Evolutionary conservation across 2,797 vertebrate genomes (phyloP).

Genomic region (Austrolebias charrua): DNA sequence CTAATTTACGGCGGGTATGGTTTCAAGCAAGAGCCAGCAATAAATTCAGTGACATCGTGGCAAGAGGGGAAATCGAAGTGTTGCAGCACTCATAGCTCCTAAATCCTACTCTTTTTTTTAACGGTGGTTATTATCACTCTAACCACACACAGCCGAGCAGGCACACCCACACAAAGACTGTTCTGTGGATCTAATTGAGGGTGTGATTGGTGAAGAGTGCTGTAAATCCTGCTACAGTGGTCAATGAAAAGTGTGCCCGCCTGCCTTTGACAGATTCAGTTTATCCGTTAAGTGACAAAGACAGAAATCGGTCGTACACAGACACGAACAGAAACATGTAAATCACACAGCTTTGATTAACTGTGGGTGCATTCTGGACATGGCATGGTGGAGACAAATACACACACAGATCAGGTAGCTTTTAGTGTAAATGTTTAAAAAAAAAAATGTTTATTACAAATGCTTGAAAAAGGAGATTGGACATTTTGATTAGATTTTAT

Average conservation of each 20-base stretch:
- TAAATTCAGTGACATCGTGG: slow-evolving; percentile 79
- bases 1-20: slow-evolving; percentile 67
- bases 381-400: slow-evolving; percentile 23
- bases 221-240: slow-evolving; percentile 70
- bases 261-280: slow-evolving; percentile 75
- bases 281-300: slow-evolving; percentile 70
- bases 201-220: slow-evolving; percentile 46
- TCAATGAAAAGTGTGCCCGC: slow-evolving; percentile 70
- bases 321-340: slow-evolving; percentile 33
- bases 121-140: slow-evolving; percentile 38
- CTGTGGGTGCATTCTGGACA: slow-evolving; percentile 10
- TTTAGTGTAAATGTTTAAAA: not conserved
- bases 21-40: slow-evolving; percentile 61
- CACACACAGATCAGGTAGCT: slow-evolving; percentile 31
- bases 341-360: slow-evolving; percentile 24
- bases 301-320: slow-evolving; percentile 81
- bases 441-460: not conserved
- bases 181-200: slow-evolving; percentile 77
- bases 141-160: slow-evolving; percentile 13
- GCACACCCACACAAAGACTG: slow-evolving; percentile 21
- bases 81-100: slow-evolving; percentile 63
- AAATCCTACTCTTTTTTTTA: slow-evolving; percentile 40
- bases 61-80: slow-evolving; percentile 70
- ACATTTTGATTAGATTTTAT: not conserved
- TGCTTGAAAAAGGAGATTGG: not conserved